phyloP scores from a whole-genome alignment of 2,113 vertebrate genomes.

The Sakesphorus luctuosus region DNA sequence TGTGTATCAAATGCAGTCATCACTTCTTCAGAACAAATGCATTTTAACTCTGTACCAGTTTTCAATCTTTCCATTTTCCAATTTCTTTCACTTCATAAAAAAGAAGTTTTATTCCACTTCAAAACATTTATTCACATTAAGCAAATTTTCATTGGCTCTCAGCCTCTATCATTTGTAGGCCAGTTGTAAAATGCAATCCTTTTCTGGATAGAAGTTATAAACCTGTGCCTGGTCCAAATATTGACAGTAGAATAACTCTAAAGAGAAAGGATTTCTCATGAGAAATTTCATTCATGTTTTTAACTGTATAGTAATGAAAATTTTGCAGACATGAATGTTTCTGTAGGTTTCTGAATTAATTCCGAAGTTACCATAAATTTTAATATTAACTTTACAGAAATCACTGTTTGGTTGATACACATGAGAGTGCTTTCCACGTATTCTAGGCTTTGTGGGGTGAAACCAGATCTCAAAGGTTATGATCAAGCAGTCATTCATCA shows the following conservation, averaged over 20 bases:
- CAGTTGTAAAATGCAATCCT: not conserved
- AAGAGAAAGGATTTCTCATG: not conserved
- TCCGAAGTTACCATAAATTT: not conserved
- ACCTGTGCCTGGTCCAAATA: not conserved
- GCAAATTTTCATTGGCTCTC: not conserved
- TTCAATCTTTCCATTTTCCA: not conserved
- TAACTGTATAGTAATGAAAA: not conserved
- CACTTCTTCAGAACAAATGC: not conserved
- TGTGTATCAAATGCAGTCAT: not conserved
- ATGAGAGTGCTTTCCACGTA: rapidly evolving
- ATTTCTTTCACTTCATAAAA: not conserved
- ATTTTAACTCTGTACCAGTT: not conserved
- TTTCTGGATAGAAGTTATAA: not conserved
- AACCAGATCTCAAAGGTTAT: not conserved
- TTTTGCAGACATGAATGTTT: not conserved
- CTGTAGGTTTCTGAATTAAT: not conserved
- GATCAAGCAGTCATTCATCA: not conserved
- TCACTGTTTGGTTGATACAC: not conserved
- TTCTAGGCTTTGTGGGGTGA: not conserved
- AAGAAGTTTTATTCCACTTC: not conserved
- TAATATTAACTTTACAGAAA: not conserved
- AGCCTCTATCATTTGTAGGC: not conserved
- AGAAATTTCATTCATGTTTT: not conserved
- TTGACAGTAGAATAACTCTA: not conserved
- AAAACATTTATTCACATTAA: not conserved